A percentile compares a stretch with the other conserved stretches of the same genome.
phyloP scores from a whole-genome alignment of 2,797 vertebrate species.

The Tinamus major region DNA sequence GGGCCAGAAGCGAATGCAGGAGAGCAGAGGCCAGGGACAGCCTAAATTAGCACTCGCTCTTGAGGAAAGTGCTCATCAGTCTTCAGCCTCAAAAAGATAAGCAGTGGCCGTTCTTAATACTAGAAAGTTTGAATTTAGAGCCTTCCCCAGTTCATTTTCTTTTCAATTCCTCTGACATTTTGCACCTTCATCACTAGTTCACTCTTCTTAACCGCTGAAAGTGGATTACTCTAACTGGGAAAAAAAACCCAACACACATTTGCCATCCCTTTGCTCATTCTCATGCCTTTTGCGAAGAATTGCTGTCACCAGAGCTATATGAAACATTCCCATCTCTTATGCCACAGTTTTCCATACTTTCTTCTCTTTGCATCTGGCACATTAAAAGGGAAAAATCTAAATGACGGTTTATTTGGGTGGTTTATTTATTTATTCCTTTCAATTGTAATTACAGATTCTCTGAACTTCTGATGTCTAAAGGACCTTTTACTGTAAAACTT shows the following conservation, averaged over 20 bases:
- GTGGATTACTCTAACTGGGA: background rate
- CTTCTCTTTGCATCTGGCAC: background rate
- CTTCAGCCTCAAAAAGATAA: background rate
- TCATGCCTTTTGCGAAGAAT: background rate
- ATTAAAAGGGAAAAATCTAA: background rate
- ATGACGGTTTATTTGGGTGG: background rate
- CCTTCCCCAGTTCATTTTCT: background rate
- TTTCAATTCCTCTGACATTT: background rate
- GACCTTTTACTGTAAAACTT: background rate
- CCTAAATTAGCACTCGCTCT: background rate
- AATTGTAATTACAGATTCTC: background rate
- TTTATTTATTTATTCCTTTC: background rate
- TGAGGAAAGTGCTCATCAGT: background rate
- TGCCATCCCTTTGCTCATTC: background rate
- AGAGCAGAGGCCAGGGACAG: background rate
- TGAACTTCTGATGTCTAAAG: background rate
- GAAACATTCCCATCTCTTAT: background rate
- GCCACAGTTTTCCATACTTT: background rate
- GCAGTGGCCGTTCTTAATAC: background rate
- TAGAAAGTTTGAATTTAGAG: background rate
- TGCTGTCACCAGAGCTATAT: background rate
- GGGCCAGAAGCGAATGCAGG: background rate
- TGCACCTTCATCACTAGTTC: background rate
- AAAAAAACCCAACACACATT: background rate
- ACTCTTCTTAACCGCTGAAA: background rate